Evolutionary conservation across 2,797 vertebrate species (phyloP), one percentile per base, ranked within the genome.

Genomic region (Phataginus tricuspis): DNA sequence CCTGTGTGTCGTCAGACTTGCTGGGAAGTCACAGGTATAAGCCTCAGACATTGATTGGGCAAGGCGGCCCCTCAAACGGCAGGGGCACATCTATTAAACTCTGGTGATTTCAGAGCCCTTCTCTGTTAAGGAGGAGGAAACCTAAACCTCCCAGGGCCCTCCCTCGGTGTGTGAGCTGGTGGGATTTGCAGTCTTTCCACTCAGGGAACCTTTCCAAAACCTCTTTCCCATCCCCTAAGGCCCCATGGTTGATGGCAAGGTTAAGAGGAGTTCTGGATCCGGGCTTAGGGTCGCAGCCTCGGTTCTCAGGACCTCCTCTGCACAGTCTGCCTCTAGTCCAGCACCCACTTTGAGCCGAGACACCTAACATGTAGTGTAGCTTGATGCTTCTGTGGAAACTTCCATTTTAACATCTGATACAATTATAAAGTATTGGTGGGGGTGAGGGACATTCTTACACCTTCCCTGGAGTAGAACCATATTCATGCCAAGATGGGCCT

Each of bases 41-140:
- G 64, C 49, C 59, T 55, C 18, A 13, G 23, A 42, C 14, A 0
- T 1, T n/a, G 4, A 0, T 1, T n/a, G 4, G n/a, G n/a, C 29
- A 11, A 18, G 8, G 15, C 4, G 42, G 13, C 21, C 27, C 12
- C 74, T 79, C 18, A 34, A 13, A 19, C 19, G 6, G 10, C 42
- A 19, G 23, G 25, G 63, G 23, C 13, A 8, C 57, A 15, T 21
- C 12, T 18, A 1, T 37, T 79, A 21, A 49, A 9, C 45, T 37
- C 39, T 49, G 16, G 42, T 71, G 75, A 86, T 45, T 69, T 59
- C 27, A 49, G 53, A 64, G n/a, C 25, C 5, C 6, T 5, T 14
- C 8, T 12, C 68, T 37, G 63, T 39, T 68, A 59, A 82, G 25
- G 16, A 29, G 23, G 66, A 69, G 19, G 49, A 31, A 31, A 34